Base-by-base conservation (phyloP, 2,113 vertebrate species). In the Larimichthys crocea region DNA sequence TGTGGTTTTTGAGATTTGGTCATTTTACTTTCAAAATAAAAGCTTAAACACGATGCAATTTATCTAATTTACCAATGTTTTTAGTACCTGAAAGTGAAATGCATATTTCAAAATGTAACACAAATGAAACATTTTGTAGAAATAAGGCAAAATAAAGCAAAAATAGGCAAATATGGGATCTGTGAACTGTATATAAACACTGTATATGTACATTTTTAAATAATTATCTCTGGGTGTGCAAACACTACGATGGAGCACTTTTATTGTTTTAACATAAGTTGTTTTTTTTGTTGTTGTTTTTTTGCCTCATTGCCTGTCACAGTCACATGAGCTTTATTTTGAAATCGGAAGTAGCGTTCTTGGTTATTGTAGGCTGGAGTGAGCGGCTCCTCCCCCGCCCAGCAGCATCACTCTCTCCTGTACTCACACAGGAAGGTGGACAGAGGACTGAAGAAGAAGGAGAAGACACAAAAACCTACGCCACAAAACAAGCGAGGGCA, bases 241-340 rank as follows among this genome's bases (percentile, higher is more conserved):
- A 55, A 24, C 53, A 56, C 12, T 14, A 29, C 2, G 4, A 55
- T 12, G 1, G 12, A 24, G n/a, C 10, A 14, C 60, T 8, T 40
- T 40, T 40, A 40, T 26, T 29, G 29, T 26, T 9, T 24, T 17
- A 50, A 52, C 26, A 14, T 29, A 35, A 35, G 31, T 31, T 35
- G 7, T 35, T 35, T 35, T 35, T 35, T 35, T 35, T n/a, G n/a
- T n/a, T n/a, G n/a, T n/a, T n/a, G n/a, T 6, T 6, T 35, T 35
- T 35, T 35, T 35, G 7, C 35, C 20, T 12, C 19, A 17, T 40
- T 6, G 5, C 49, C 6, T 2, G 9, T 5, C 29, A 31, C 19
- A 2, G 17, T 4, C 10, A n/a, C 3, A 10, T 0, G 35, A n/a
- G 1, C 60, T 70, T 85, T 88, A 86, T 84, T 88, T 80, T 80